Conservation (phyloP, 2,113 vertebrate genomes). For the Oryzias celebensis region DNA sequence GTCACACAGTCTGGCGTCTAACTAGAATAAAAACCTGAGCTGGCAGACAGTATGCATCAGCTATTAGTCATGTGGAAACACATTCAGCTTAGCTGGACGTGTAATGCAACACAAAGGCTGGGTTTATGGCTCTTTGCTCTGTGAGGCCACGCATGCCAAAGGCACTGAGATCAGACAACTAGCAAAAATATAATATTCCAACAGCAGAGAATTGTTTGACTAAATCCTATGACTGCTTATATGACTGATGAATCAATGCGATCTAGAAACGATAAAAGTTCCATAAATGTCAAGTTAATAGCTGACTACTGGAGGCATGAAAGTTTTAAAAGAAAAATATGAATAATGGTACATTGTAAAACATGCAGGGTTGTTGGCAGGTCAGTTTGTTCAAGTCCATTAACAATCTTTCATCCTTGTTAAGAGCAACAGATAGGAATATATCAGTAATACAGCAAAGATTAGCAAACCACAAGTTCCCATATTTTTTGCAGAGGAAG, state of each 20-base stretch:
- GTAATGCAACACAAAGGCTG: conserved; percentile 57
- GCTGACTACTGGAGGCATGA: conserved; percentile 42
- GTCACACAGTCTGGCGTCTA: conserved; percentile 48
- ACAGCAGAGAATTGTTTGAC: conserved; percentile 48
- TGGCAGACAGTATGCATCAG: conserved; percentile 59
- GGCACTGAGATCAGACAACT: conserved; percentile 56
- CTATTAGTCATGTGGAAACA: conserved; percentile 74
- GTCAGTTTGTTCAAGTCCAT: conserved; percentile 64
- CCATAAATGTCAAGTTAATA: conserved; percentile 72
- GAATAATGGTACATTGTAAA: conserved; percentile 68
- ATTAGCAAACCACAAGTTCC: not conserved
- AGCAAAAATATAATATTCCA: conserved; percentile 70
- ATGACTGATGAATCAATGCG: conserved; percentile 73
- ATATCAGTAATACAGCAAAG: not conserved
- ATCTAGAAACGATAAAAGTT: conserved; percentile 68
- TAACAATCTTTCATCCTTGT: conserved; percentile 34
- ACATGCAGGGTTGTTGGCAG: conserved; percentile 58
- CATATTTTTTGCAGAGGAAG: not conserved
- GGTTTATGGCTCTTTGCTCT: conserved; percentile 63
- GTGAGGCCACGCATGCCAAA: conserved; percentile 48
- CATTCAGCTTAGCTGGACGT: conserved; percentile 59
- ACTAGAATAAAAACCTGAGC: conserved; percentile 32
- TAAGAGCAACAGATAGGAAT: conserved; percentile 19
- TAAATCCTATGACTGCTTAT: conserved; percentile 63
- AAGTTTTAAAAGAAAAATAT: conserved; percentile 70